phyloP scores from a whole-genome alignment of 2,888 invertebrate genomes.

The Drosophila neotestacea region DNA sequence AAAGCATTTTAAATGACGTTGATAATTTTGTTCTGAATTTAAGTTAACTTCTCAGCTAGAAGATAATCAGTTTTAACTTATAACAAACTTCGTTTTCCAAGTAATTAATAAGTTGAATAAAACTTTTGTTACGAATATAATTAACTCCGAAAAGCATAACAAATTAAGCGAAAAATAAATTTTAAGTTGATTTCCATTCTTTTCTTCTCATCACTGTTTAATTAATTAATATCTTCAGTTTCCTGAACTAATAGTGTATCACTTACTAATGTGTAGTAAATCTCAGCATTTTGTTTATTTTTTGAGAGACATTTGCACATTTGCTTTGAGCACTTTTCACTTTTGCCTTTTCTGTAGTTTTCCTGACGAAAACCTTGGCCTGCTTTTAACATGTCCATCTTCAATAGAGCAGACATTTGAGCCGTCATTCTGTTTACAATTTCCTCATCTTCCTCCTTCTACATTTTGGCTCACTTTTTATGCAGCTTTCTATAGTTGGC shows the following conservation, averaged over 20 bases:
- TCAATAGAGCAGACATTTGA: slow-evolving; percentile 42
- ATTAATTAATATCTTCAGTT: slow-evolving; percentile 11
- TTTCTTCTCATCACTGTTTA: neutral
- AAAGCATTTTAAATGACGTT: neutral
- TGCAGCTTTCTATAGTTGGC: slow-evolving; percentile 32
- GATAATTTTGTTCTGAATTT: no score
- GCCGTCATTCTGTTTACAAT: slow-evolving; percentile 35
- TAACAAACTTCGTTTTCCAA: neutral
- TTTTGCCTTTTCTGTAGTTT: neutral
- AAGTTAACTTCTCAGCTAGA: neutral
- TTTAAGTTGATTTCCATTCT: neutral
- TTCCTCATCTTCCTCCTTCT: neutral
- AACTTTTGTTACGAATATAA: neutral
- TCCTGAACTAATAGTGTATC: slow-evolving; percentile 4
- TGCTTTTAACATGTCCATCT: slow-evolving; percentile 50
- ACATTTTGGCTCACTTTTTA: slow-evolving; percentile 10
- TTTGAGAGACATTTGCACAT: slow-evolving; percentile 25
- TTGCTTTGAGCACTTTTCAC: slow-evolving; percentile 23
- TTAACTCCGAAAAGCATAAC: neutral
- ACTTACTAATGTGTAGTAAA: slow-evolving; percentile 15
- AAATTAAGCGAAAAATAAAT: neutral
- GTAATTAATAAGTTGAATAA: neutral
- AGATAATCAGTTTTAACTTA: neutral
- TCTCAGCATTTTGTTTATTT: slow-evolving; percentile 33
- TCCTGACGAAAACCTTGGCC: slow-evolving; percentile 45